Base-by-base conservation (phyloP, 2,113 vertebrate genomes). In the Megaceryle torquata region DNA sequence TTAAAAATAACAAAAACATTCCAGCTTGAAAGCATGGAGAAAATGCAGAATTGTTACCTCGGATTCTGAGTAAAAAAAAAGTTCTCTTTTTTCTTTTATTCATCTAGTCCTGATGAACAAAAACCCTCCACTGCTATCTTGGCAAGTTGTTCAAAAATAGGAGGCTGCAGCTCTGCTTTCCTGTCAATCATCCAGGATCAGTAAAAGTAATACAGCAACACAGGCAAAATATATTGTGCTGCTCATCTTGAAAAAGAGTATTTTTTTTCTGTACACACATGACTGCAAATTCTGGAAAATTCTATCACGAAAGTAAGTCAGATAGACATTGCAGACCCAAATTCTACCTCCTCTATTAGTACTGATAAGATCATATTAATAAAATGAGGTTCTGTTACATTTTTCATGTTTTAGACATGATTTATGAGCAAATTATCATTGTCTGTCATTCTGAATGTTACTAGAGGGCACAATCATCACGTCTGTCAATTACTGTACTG, bases 1-100 rank as follows among this genome's bases (percentile, higher is more conserved):
- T 95, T 92, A 93, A 94, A 94, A 92, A 92, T 87, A 94, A 96
- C 89, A 80, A 86, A 96, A 86, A 93, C 57, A 79, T 90, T 84
- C 74, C 41, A 26, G 35, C 25, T 79, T 92, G 77, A 95, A 92
- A 93, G 76, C 28, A 11, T 18, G 28, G 46, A 78, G 61, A 86
- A 94, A 86, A 88, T 92, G 69, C 53, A 91, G 86, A 92, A 86
- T 76, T 72, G 37, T 83, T 86, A 76, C 39, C 59, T 86, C 82
- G 57, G 57, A 79, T 95, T 86, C 76, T 71, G 80, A 68, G 39
- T 63, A 24, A 79, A 37, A 37, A 37, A 88, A 81, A 69, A 5
- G 3, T 61, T 93, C 51, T 74, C 43, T 82, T 80, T 89, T 71
- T 50, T 18, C 33, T 74, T 81, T 91, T 48, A 48, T 83, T 70